Conservation (phyloP, 2,888 invertebrate species). For the Caenorhabditis panamensis region DNA sequence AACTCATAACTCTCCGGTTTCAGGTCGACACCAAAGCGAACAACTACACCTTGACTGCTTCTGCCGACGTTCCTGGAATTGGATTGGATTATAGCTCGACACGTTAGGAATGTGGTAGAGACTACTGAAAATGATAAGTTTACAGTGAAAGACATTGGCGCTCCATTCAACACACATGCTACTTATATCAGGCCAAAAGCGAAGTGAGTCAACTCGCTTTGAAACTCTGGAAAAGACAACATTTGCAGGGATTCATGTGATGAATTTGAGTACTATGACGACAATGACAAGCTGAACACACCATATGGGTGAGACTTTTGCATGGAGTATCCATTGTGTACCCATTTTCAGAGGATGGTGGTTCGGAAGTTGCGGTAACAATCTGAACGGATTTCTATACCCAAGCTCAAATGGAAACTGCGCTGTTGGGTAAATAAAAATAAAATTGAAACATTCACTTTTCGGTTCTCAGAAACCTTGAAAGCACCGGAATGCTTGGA, state of each 20-base stretch:
- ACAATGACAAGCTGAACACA: too few species aligned
- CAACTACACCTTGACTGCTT: conserved; percentile 47
- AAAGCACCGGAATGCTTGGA: conserved; percentile 26
- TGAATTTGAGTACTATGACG: conserved; percentile 39
- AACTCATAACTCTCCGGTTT: not conserved
- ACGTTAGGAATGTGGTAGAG: not conserved
- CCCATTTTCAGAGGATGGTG: conserved; percentile 71
- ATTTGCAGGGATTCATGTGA: conserved; percentile 37
- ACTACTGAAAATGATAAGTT: not conserved
- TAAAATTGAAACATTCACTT: not conserved
- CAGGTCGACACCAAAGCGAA: conserved; percentile 46
- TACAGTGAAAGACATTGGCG: conserved; percentile 36
- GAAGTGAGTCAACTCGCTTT: conserved; percentile 11
- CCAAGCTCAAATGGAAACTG: not conserved
- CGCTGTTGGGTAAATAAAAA: conserved; percentile 14
- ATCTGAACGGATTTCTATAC: conserved; percentile 64
- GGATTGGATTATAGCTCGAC: conserved; percentile 47
- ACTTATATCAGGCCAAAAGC: conserved; percentile 4
- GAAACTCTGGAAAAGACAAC: not conserved
- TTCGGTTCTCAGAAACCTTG: conserved; percentile 19
- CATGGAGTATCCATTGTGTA: too few species aligned
- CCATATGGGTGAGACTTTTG: too few species aligned
- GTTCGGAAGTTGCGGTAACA: conserved; percentile 70
- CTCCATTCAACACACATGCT: conserved; percentile 11
- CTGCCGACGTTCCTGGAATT: conserved; percentile 46